Evolutionary conservation across 1,140 invertebrate species (phyloP), one percentile per base, ranked within the genome.

Genomic region (fruit fly (Drosophila melanogaster)): DNA sequence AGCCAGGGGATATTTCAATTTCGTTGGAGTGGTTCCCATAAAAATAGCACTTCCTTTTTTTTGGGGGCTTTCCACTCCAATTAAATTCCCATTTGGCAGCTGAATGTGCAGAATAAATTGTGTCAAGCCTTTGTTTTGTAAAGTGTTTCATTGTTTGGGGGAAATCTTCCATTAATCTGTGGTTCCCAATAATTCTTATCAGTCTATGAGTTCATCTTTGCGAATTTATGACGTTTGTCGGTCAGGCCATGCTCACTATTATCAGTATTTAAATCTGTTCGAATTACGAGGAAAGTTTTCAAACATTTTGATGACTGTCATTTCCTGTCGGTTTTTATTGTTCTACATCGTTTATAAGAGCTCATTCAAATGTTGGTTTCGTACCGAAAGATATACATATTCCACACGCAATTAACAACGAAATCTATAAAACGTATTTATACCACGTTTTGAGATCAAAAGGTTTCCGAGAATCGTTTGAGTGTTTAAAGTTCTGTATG

Each of bases 231-330:
- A 70, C 65, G 67, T 70, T 56, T 35, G 50, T 7, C 15, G 50
- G 53, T 57, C 67, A 57, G 51, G 26, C 43, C 50, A 71, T 70
- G 19, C 15, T 33, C 19, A 17, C 7, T 4, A n/a, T 35, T 49
- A 57, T 71, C 67, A 40, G 19, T 3, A 19, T 12, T 35, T 35
- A 19, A 56, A 69, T 70, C 65, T 37, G 44, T 17, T 38, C 6
- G 19, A 70, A 49, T 57, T 30, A 57, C 19, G 54, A 57, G 67
- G 67, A 71, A 71, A 70, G 51, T 71, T 71, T 71, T 49, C 7
- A 57, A 69, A 70, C 22, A 10, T 24, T 46, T 70, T 30, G 17
- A 15, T 40, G 15, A 40, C 30, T n/a, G 43, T 40, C 19, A 40
- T 49, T 71, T 71, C 51, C 67, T 24, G 51, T 70, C 24, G 26